Evolutionary conservation across 2,113 vertebrate genomes (phyloP).

Genomic region (Neotragus pygmaeus): DNA sequence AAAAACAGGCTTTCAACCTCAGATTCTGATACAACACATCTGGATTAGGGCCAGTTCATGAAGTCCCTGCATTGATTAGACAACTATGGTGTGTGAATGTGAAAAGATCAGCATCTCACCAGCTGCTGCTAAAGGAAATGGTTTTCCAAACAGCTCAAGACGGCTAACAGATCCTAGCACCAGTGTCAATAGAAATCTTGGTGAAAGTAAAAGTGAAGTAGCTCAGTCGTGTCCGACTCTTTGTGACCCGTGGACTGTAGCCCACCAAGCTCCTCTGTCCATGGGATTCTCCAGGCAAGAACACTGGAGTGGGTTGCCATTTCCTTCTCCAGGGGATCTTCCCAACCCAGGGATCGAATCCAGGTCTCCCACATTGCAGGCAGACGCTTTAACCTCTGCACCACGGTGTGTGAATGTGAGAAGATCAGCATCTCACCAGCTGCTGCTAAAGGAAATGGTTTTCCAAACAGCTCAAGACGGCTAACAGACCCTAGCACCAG

Average conservation of each 20-base stretch:
- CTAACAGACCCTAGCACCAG: neutral
- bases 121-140: neutral
- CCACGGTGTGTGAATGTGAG: neutral
- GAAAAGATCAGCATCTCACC: neutral
- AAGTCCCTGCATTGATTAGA: neutral
- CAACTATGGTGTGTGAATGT: neutral
- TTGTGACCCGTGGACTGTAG: too few relatives aligned
- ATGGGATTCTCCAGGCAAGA: too few relatives aligned
- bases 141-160: neutral
- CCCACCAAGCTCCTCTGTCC: too few relatives aligned
- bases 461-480: neutral
- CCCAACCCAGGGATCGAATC: too few relatives aligned
- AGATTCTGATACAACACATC: neutral
- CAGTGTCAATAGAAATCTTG: neutral
- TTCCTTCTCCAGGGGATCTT: too few relatives aligned
- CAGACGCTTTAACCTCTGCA: too few relatives aligned
- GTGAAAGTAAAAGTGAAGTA: too few relatives aligned
- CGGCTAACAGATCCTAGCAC: neutral
- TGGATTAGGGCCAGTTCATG: neutral
- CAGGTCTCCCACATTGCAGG: too few relatives aligned
- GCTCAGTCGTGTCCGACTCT: too few relatives aligned
- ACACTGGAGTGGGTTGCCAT: too few relatives aligned
- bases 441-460: neutral
- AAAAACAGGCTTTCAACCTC: neutral
- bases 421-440: neutral